Evolutionary conservation across 64 coral and sea anemone species (phyloP).

Genomic region (Acropora tenuis): DNA sequence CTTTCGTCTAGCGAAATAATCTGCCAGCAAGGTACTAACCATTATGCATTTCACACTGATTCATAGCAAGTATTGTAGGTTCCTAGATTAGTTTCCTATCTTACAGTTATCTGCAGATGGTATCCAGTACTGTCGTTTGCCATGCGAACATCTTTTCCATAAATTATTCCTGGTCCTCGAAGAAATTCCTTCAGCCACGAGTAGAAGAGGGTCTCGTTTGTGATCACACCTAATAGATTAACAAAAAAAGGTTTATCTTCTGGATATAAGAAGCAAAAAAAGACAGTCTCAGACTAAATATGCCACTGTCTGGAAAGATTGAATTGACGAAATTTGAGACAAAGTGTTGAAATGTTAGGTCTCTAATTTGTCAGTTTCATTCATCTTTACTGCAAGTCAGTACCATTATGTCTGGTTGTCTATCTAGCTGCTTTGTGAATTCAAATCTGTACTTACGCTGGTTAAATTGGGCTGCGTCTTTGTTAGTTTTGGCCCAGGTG

Average conservation of each 20-base stretch:
- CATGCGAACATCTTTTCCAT: conserved; percentile 20
- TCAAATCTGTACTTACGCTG: background rate
- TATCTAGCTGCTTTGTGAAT: no score
- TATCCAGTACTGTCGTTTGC: background rate
- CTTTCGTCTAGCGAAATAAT: no score
- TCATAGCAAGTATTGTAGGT: no score
- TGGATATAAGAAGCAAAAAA: background rate
- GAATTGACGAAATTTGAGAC: no score
- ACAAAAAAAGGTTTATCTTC: no score
- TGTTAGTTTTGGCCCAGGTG: conserved; percentile 59
- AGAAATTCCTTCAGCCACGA: conserved; percentile 74
- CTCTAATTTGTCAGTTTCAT: no score
- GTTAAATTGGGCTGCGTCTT: conserved; percentile 40
- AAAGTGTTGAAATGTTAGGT: no score
- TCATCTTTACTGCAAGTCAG: no score
- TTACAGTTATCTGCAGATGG: background rate
- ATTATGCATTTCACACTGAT: no score
- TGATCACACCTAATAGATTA: conserved; percentile 23
- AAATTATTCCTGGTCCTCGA: conserved; percentile 48
- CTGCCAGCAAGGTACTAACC: no score
- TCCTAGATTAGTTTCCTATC: background rate
- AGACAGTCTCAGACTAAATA: background rate
- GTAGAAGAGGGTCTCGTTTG: conserved; percentile 62
- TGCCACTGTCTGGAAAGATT: no score
- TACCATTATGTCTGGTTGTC: no score